These are phyloP conservation scores for Andrena camellia DNA, from an alignment of 2,888 invertebrate species.

Conservation along the genomic window DNA sequence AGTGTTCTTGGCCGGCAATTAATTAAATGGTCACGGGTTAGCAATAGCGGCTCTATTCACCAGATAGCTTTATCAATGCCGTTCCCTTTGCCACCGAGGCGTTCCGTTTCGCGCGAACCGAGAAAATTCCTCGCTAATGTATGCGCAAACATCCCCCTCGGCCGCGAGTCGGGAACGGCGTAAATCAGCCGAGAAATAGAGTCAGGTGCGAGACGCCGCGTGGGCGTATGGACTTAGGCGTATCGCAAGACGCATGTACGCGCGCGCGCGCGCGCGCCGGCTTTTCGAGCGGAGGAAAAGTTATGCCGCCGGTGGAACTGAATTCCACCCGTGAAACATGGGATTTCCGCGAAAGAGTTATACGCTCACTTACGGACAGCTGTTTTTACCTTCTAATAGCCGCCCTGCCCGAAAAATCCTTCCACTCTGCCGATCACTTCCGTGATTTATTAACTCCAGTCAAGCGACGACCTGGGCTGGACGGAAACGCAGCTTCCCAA, in stretches of 20 bases:
- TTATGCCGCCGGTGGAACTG: slow-evolving; percentile 39
- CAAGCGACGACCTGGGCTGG: background rate
- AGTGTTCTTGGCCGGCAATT: slow-evolving; percentile 51
- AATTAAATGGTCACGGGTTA: slow-evolving; percentile 62
- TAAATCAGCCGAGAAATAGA: slow-evolving; percentile 63
- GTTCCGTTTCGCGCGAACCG: slow-evolving; percentile 39
- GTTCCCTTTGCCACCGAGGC: slow-evolving; percentile 44
- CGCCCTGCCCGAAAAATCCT: slow-evolving; percentile 11
- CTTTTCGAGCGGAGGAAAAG: slow-evolving; percentile 24
- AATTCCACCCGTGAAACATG: slow-evolving; percentile 38
- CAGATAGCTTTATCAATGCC: slow-evolving; percentile 63
- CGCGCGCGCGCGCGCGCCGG: slow-evolving; percentile 11
- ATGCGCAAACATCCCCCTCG: slow-evolving; percentile 55
- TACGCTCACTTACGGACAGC: slow-evolving; percentile 31
- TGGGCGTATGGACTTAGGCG: slow-evolving; percentile 53
- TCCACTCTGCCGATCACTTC: background rate
- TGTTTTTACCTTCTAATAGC: slow-evolving; percentile 16
- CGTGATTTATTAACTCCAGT: slow-evolving; percentile 20
- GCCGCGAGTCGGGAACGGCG: slow-evolving; percentile 18
- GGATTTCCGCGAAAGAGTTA: slow-evolving; percentile 39
- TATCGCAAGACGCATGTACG: slow-evolving; percentile 28
- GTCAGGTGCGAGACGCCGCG: slow-evolving; percentile 61
- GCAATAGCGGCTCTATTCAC: slow-evolving; percentile 61
- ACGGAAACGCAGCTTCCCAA: background rate
- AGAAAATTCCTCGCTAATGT: slow-evolving; percentile 63